Evolutionary conservation across 2,113 vertebrate genomes (phyloP).

Genomic region (Corythornis vintsioides): DNA sequence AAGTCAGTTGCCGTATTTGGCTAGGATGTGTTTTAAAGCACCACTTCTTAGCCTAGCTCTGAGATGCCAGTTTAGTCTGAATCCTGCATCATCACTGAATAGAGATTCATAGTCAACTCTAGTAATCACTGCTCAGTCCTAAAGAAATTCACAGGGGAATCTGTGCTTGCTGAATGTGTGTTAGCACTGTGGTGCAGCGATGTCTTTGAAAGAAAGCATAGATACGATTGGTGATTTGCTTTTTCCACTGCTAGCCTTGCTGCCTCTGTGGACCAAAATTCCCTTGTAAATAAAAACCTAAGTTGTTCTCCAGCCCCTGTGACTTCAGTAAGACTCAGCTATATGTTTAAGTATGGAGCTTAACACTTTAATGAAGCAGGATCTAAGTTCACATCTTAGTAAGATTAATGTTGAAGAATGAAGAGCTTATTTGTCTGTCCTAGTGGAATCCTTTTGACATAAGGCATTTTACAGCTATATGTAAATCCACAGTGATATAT

Average conservation of each 20-base stretch:
- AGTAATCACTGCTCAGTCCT: neutral
- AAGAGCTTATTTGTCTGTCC: conserved; percentile 31
- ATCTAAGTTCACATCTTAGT: neutral
- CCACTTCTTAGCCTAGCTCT: neutral
- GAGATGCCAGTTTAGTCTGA: neutral
- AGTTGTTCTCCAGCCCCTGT: neutral
- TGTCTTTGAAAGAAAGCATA: neutral
- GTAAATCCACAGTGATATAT: conserved; percentile 12
- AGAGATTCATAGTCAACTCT: neutral
- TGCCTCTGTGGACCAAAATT: neutral
- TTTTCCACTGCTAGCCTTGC: neutral
- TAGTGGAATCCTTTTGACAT: neutral
- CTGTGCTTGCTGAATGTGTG: neutral
- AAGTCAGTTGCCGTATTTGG: neutral
- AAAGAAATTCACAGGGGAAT: neutral
- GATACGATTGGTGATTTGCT: neutral
- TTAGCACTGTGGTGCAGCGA: neutral
- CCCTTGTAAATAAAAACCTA: neutral
- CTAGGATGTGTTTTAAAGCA: neutral
- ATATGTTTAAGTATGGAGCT: neutral
- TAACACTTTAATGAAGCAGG: neutral
- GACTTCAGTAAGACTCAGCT: neutral
- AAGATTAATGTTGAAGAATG: neutral
- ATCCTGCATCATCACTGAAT: neutral
- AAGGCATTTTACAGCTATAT: conserved; percentile 22